Evolutionary conservation across 2,113 vertebrate genomes (phyloP).

Genomic region (Prolemur simus): DNA sequence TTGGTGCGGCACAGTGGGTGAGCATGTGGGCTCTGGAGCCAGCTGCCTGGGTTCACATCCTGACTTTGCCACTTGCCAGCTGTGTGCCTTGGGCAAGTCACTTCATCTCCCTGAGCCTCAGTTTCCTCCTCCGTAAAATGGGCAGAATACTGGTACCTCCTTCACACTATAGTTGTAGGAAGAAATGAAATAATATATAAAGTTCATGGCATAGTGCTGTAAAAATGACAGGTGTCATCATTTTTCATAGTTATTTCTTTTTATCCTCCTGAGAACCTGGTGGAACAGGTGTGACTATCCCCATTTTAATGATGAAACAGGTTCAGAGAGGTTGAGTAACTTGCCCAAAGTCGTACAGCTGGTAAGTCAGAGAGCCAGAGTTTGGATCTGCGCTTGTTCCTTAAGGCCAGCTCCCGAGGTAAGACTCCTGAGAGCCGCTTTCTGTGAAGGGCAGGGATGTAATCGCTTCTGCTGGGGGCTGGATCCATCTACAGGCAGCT

Average conservation of each 20-base stretch:
- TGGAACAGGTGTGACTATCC: rapidly evolving
- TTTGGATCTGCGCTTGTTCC: neutral
- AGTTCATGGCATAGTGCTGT: neutral
- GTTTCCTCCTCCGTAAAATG: neutral
- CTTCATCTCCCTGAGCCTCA: neutral
- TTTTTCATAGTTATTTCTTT: neutral
- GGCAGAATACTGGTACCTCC: neutral
- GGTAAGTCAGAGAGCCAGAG: neutral
- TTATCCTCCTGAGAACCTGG: neutral
- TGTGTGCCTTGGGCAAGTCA: neutral
- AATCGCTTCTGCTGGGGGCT: rapidly evolving
- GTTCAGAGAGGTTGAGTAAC: neutral
- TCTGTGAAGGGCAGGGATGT: rapidly evolving
- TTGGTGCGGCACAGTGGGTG: rapidly evolving
- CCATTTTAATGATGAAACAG: neutral
- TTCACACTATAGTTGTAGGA: neutral
- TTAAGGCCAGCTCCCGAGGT: rapidly evolving
- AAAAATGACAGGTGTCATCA: neutral
- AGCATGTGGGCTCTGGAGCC: neutral
- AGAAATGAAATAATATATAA: neutral
- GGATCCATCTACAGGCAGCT: neutral
- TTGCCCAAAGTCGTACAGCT: neutral
- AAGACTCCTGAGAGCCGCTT: rapidly evolving
- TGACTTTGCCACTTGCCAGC: neutral
- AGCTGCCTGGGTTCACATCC: neutral